Evolutionary conservation across 1,140 invertebrate species (phyloP), one percentile per base, ranked within the genome.

Genomic region (Proales similis): DNA sequence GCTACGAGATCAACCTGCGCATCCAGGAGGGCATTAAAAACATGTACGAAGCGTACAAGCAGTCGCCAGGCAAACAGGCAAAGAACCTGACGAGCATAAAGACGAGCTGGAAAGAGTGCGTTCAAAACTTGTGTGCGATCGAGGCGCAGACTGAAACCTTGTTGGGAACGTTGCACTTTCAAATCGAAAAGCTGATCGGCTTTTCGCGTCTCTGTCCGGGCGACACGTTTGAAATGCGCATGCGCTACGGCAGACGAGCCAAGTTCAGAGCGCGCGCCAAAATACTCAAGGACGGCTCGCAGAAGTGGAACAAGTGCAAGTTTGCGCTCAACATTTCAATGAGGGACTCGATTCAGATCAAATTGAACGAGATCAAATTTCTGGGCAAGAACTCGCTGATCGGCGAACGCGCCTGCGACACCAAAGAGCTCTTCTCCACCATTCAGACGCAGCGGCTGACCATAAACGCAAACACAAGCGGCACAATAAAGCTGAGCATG

Each of bases 401-500:
- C 14, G 82, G 80, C 22, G 79, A 82, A 68, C 81, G 82, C 67
- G 77, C 74, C 64, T 83, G 82, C 73, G 82, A 83, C 66, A 80
- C 79, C 7, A 75, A 77, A 47, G 80, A 82, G 60, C 72, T 84
- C 17, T 82, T 82, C 67, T 79, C 78, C 20, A 73, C 80, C 26
- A 61, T 22, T 2, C 77, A 81, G 60, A 79, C 81, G n/a, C 82
- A 83, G 67, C 70, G 82, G 20, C 81, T 83, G 79, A 82, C 82
- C 2, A 79, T 83, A 68, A 82, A 81, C 69, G 72, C 84, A 61
- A 84, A 83, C 69, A 71, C 78, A 12, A 80, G 76, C 65, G 82
- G 82, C 51, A 81, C 81, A n/a, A 71, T 83, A 27, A 83, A 83
- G 73, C 73, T 84, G 32, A 81, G 80, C 66, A 67, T 83, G 49